Evolutionary conservation across 2,888 invertebrate genomes (phyloP), one percentile per base, ranked within the genome.

Genomic region (Liopterus haemorrhoidalis): DNA sequence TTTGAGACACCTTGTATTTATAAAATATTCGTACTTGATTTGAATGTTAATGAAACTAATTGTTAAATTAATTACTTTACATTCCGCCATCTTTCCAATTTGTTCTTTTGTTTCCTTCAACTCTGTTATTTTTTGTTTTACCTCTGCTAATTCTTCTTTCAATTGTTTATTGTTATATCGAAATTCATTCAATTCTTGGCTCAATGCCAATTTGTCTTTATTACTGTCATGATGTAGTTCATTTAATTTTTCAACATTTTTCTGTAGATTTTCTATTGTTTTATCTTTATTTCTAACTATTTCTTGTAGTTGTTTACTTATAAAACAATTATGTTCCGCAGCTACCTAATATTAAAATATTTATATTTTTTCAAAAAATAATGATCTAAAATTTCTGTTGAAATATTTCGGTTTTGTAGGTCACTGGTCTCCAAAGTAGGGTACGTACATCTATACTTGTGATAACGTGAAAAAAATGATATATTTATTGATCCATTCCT

Each of bases 321-420:
- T 27, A 51, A 64, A 57, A 50, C 64, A 64, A 48, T 65, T 68
- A 56, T 60, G 67, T 49, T 66, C 65, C 2, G 60, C 66, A 33
- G 66, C 60, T 35, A 65, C 50, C 64, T 67, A 25, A 18, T 6
- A 11, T n/a, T 20, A 45, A 46, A 5, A 39, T 40, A 41, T 12
- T 15, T 44, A 25, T 20, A 31, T 35, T 14, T 15, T 20, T 19
- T 35, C 4, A 28, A 24, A 30, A 18, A 30, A 33, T n/a, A 36
- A 16, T 16, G 9, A 37, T 18, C 9, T 5, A 30, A 15, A 20
- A 20, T 18, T 20, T 5, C 11, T n/a, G 21, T 9, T 31, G 6
- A 31, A 31, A 31, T 31, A n/a, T n/a, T n/a, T n/a, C n/a, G n/a
- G n/a, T n/a, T n/a, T n/a, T n/a, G n/a, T n/a, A n/a, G n/a, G n/a